Percentiles rank a stretch among this genome's conserved stretches.
These are phyloP conservation scores for Nomada fucata DNA, from an alignment of 2,888 invertebrate species.

Conservation along the genomic window DNA sequence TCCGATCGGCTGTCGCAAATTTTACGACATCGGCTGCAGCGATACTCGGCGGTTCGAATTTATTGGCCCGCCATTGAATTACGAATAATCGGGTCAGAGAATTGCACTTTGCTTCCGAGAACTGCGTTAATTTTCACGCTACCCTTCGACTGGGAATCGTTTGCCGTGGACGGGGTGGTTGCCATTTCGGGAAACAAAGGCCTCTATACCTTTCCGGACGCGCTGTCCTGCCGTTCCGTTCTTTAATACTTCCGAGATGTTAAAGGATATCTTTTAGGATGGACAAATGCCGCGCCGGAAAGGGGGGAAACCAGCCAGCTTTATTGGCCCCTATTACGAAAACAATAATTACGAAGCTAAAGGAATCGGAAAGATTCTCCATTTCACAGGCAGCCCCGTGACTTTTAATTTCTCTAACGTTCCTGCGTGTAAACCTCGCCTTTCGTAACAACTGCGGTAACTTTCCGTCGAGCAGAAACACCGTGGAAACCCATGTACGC, in stretches of 20 bases:
- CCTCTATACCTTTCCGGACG: background rate
- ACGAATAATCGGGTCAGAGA: constrained; percentile 13
- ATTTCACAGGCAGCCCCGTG: too few species aligned
- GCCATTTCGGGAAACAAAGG: background rate
- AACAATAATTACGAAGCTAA: too few species aligned
- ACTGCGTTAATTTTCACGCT: background rate
- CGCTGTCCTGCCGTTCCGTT: background rate
- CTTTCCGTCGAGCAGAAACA: too few species aligned
- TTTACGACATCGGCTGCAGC: constrained; percentile 36
- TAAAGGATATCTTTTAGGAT: too few species aligned
- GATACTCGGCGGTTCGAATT: background rate
- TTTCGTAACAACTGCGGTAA: too few species aligned
- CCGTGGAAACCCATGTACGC: too few species aligned
- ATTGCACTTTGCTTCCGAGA: background rate
- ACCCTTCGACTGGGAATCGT: constrained; percentile 10
- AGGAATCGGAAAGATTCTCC: too few species aligned
- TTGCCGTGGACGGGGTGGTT: background rate
- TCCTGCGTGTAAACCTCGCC: too few species aligned
- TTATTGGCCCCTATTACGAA: too few species aligned
- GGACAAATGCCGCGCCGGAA: too few species aligned
- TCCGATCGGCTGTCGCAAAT: background rate
- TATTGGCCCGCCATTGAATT: background rate
- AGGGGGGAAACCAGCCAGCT: too few species aligned
- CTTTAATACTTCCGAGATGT: background rate
- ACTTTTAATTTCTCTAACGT: too few species aligned